Evolutionary conservation across 2,888 invertebrate species (phyloP).

Genomic region (Cinara cedri): DNA sequence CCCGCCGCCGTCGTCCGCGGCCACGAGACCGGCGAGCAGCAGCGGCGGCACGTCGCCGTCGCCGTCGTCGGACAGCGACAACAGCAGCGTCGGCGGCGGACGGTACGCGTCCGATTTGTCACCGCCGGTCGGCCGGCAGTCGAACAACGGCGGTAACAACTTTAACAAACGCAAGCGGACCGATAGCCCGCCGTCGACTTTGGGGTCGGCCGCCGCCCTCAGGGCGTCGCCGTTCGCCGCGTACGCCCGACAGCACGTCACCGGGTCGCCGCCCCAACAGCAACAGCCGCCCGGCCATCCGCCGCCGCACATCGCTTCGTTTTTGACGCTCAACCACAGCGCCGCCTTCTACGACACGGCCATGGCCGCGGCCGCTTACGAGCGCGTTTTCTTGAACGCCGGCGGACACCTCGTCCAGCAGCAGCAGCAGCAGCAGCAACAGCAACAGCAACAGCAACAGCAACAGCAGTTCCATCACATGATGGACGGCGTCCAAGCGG

Average conservation of each 20-base stretch:
- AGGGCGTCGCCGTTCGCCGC: constrained; percentile 36
- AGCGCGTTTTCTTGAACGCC: constrained; percentile 40
- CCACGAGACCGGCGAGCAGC: constrained; percentile 21
- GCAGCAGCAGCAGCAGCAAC: constrained; percentile 21
- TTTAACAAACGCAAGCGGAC: constrained; percentile 45
- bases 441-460: constrained; percentile 11
- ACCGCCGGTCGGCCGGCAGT: constrained; percentile 26
- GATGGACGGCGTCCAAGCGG: constrained; percentile 60
- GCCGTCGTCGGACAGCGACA: constrained; percentile 44
- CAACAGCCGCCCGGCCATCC: constrained; percentile 12
- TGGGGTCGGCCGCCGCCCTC: constrained; percentile 11
- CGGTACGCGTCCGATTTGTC: constrained; percentile 52
- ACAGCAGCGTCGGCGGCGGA: constrained; percentile 47
- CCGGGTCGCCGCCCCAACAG: constrained; percentile 31
- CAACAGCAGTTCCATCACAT: constrained; percentile 38
- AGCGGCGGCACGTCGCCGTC: constrained; percentile 46
- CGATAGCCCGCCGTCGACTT: constrained; percentile 39
- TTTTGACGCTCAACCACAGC: constrained; percentile 38
- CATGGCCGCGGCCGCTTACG: constrained; percentile 47
- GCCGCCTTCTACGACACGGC: constrained; percentile 51
- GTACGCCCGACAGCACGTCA: not conserved
- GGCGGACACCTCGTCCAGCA: constrained; percentile 30
- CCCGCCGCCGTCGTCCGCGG: constrained; percentile 25
- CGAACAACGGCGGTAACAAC: not conserved
- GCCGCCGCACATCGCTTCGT: constrained; percentile 28